Evolutionary conservation across 2,888 invertebrate species (phyloP).

Genomic region (Buathra laborator): DNA sequence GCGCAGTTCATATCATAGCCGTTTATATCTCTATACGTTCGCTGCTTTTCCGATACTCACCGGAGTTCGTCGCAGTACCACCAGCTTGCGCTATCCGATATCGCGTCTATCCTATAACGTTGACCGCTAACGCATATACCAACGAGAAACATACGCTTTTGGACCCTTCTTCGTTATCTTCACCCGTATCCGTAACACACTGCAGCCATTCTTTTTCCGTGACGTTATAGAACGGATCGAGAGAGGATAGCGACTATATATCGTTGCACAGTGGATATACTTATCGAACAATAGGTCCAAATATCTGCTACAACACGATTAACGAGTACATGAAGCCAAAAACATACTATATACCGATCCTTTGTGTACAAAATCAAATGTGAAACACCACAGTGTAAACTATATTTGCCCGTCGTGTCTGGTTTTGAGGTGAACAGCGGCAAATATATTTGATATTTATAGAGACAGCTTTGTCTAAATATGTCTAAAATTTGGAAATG

Average conservation of each 20-base stretch:
- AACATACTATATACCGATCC: neutral
- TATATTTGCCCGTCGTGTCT: neutral
- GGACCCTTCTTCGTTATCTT: constrained; percentile 31
- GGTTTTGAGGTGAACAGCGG: neutral
- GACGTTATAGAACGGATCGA: neutral
- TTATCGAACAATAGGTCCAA: neutral
- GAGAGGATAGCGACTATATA: neutral
- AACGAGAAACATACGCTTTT: constrained; percentile 9
- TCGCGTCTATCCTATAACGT: constrained; percentile 23
- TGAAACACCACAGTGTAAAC: constrained; percentile 5
- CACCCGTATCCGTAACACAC: constrained; percentile 35
- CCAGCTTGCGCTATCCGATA: constrained; percentile 35
- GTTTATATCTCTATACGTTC: neutral
- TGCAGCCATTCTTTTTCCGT: constrained; percentile 9
- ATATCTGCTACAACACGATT: neutral
- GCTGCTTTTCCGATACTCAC: neutral
- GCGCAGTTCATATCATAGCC: neutral
- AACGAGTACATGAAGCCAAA: constrained; percentile 1
- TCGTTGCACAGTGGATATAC: neutral
- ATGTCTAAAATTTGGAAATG: neutral
- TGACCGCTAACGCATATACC: constrained; percentile 25
- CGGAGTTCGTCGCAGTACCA: neutral
- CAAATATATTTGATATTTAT: constrained; percentile 7
- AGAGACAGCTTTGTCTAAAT: constrained; percentile 12
- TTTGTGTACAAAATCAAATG: neutral